phyloP scores from a whole-genome alignment of 1,140 invertebrate species.

The Helicorthomorpha holstii region DNA sequence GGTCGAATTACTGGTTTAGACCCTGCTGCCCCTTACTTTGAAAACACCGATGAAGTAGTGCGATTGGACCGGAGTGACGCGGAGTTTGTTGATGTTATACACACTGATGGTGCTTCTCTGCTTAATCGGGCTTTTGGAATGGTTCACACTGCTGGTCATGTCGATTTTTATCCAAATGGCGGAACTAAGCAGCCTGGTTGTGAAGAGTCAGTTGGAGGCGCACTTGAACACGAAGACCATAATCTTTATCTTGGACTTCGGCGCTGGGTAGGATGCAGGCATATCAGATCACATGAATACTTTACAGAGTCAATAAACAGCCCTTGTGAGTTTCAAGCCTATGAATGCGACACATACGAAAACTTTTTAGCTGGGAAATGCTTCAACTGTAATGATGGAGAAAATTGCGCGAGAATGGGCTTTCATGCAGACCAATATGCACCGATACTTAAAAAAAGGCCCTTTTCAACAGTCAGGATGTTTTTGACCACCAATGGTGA shows the following conservation, averaged over 20 bases:
- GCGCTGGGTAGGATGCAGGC: slow-evolving; percentile 63
- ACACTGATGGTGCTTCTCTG: slow-evolving; percentile 64
- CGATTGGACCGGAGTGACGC: slow-evolving; percentile 70
- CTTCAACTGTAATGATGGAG: slow-evolving; percentile 49
- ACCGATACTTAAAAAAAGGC: too few relatives aligned
- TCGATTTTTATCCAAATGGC: slow-evolving; percentile 82
- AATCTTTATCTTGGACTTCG: slow-evolving; percentile 44
- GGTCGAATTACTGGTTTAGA: slow-evolving; percentile 55
- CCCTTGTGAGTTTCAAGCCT: slow-evolving; percentile 50
- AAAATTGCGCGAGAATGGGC: slow-evolving; percentile 18
- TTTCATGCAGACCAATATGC: slow-evolving; percentile 18
- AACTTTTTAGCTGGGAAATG: slow-evolving; percentile 55
- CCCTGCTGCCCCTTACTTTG: slow-evolving; percentile 82
- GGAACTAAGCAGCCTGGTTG: slow-evolving; percentile 72
- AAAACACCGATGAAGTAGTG: slow-evolving; percentile 57
- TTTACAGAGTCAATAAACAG: slow-evolving; percentile 67
- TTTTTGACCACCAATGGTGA: slow-evolving; percentile 48
- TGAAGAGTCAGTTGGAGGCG: slow-evolving; percentile 45
- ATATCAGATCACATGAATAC: slow-evolving; percentile 62
- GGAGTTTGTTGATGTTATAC: slow-evolving; percentile 67
- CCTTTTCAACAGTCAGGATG: slow-evolving; percentile 32
- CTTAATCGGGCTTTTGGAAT: slow-evolving; percentile 65
- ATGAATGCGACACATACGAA: slow-evolving; percentile 60
- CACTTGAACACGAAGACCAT: slow-evolving; percentile 43
- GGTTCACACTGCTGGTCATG: slow-evolving; percentile 57